These are phyloP conservation scores for Chelonoidis abingdonii DNA, from an alignment of 2,113 vertebrate species.

Conservation along the genomic window DNA sequence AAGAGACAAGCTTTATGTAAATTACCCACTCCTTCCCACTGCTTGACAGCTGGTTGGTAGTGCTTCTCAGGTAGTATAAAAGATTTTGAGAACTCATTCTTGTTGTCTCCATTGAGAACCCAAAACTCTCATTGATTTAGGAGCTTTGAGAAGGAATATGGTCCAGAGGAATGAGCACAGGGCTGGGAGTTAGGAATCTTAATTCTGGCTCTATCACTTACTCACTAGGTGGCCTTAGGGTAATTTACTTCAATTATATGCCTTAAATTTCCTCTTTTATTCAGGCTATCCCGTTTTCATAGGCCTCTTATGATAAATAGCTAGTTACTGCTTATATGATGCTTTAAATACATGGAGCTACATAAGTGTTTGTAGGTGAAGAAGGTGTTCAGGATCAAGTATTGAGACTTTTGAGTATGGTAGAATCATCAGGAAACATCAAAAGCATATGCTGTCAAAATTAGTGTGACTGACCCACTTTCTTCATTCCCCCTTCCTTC, in stretches of 20 bases:
- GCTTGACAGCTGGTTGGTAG: conserved; percentile 42
- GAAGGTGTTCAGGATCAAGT: neutral
- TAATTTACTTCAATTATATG: conserved; percentile 38
- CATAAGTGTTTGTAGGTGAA: neutral
- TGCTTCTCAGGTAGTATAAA: conserved; percentile 45
- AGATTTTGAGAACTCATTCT: conserved; percentile 27
- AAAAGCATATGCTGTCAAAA: neutral
- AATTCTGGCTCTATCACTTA: conserved; percentile 24
- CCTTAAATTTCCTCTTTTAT: conserved; percentile 56
- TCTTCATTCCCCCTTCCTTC: neutral
- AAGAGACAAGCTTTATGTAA: conserved; percentile 40
- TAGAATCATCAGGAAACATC: neutral
- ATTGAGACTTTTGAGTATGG: neutral
- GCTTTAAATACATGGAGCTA: neutral
- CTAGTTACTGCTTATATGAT: accelerated
- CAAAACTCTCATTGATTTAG: neutral
- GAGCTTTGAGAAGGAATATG: neutral
- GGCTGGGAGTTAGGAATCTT: neutral
- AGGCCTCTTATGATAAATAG: neutral
- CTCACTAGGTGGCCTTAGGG: neutral
- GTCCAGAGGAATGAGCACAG: neutral
- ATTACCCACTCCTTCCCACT: neutral
- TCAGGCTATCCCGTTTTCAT: neutral
- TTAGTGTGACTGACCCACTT: accelerated
- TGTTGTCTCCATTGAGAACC: neutral